These are phyloP conservation scores for Neopelma chrysocephalum DNA, from an alignment of 2,797 vertebrate genomes.

Conservation along the genomic window DNA sequence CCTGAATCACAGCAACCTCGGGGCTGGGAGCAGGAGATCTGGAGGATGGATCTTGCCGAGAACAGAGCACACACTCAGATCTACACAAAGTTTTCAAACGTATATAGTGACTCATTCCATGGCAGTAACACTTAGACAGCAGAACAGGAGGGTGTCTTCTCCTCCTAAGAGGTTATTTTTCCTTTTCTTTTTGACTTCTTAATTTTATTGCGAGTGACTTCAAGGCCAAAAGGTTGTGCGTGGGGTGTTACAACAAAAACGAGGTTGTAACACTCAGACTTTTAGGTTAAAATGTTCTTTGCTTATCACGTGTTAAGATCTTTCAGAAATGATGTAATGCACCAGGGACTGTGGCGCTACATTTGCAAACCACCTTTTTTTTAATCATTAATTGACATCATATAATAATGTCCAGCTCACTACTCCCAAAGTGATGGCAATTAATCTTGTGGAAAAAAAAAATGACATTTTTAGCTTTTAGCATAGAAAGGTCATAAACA, in stretches of 20 bases:
- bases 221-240: constrained; percentile 25
- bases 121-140: neutral
- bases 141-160: neutral
- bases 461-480: constrained; percentile 44
- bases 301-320: constrained; percentile 47
- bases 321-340: constrained; percentile 55
- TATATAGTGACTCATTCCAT: neutral
- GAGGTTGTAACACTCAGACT: constrained; percentile 52
- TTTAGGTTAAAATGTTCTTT: constrained; percentile 59
- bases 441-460: constrained; percentile 37
- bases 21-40: neutral
- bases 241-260: constrained; percentile 26
- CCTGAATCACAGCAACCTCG: neutral
- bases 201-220: constrained; percentile 49
- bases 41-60: neutral
- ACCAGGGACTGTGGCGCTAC: constrained; percentile 31
- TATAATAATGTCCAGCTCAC: constrained; percentile 51
- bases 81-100: neutral
- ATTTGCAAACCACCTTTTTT: constrained; percentile 56
- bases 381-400: constrained; percentile 60
- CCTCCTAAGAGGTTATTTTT: neutral
- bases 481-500: constrained; percentile 40
- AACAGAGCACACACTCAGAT: neutral
- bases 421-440: constrained; percentile 47
- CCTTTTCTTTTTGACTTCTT: constrained; percentile 24